These are phyloP conservation scores for Hypotaenidia okinawae DNA, from an alignment of 2,797 vertebrate genomes.

Conservation along the genomic window DNA sequence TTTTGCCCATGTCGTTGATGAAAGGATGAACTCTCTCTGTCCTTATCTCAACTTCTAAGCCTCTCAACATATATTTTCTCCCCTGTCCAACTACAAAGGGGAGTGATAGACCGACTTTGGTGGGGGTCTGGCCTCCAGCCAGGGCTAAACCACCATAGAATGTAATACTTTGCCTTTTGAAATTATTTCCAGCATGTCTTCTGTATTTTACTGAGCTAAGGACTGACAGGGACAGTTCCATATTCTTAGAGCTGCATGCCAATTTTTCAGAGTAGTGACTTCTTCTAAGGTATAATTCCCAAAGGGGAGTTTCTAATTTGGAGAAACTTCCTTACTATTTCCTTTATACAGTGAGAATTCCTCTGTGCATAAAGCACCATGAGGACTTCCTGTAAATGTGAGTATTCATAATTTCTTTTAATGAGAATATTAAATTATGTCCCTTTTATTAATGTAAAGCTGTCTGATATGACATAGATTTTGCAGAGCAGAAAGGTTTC, in stretches of 20 bases:
- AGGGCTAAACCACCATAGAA: not conserved
- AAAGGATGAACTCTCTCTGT: too few species aligned
- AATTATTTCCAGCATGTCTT: not conserved
- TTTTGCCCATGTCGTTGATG: too few species aligned
- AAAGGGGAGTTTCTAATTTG: not conserved
- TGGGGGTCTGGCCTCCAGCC: too few species aligned
- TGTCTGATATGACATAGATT: not conserved
- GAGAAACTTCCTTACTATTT: not conserved
- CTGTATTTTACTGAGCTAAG: not conserved
- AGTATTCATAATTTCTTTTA: constrained; percentile 9
- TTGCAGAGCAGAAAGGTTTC: not conserved
- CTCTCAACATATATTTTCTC: too few species aligned
- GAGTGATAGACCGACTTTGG: too few species aligned
- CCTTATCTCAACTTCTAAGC: too few species aligned
- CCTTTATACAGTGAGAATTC: not conserved
- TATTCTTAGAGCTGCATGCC: not conserved
- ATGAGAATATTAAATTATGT: not conserved
- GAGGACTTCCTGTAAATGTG: not conserved
- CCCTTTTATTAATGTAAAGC: not conserved
- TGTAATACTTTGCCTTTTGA: not conserved
- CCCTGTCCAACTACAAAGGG: too few species aligned
- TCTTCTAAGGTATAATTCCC: not conserved
- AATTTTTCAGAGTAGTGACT: not conserved
- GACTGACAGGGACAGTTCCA: not conserved
- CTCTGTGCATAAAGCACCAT: not conserved